Conservation (phyloP, 2,797 vertebrate species). For the Steatocranus sp. region DNA sequence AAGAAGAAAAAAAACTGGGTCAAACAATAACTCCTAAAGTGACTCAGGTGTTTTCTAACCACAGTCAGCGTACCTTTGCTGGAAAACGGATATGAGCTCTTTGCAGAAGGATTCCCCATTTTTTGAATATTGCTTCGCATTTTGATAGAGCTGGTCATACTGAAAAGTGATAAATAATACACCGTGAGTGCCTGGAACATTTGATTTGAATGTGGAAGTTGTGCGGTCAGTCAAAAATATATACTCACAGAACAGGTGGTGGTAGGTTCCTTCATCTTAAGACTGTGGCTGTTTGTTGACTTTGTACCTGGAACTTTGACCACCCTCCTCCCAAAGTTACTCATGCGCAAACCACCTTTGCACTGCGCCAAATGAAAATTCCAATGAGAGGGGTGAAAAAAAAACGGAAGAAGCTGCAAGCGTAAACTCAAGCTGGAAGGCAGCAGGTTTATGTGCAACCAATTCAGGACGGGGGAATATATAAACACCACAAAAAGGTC, state of each 20-base stretch:
- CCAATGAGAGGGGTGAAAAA: not conserved
- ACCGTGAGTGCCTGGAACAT: not conserved
- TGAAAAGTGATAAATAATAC: constrained; percentile 56
- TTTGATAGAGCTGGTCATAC: constrained; percentile 86
- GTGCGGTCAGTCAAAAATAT: not conserved
- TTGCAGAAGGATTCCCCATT: constrained; percentile 86
- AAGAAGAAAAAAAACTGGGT: not conserved
- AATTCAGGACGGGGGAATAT: not conserved
- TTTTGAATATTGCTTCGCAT: constrained; percentile 85
- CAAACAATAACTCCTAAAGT: constrained; percentile 41
- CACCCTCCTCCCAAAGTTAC: constrained; percentile 59
- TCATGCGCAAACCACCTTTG: constrained; percentile 72
- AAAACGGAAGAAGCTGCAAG: not conserved
- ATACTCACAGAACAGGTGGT: constrained; percentile 83
- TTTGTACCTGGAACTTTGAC: constrained; percentile 69
- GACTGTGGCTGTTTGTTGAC: constrained; percentile 66
- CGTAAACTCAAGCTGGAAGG: not conserved
- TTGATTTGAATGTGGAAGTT: not conserved
- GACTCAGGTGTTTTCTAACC: not conserved
- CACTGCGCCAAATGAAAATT: constrained; percentile 33
- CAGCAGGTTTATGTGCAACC: not conserved
- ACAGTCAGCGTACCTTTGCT: constrained; percentile 78
- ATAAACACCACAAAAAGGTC: not conserved
- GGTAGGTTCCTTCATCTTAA: constrained; percentile 85
- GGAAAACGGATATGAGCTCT: constrained; percentile 82